Base-by-base conservation (phyloP, 2,797 vertebrate genomes). In the Lepidocolaptes lacrymiger region DNA sequence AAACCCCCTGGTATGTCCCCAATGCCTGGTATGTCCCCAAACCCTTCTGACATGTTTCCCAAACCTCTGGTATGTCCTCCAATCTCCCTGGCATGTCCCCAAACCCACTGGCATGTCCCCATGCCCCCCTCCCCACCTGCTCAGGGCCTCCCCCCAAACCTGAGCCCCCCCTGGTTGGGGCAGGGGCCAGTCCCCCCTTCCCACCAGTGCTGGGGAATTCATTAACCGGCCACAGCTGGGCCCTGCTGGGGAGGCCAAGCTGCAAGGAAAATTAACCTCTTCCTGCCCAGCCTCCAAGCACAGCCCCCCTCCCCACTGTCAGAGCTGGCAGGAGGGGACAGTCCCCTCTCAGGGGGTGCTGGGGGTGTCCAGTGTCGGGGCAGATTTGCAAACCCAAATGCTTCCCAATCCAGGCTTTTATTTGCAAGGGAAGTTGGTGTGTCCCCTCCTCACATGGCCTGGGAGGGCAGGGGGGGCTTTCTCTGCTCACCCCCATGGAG, bases 191-290 rank as follows among this genome's bases (percentile, higher is more conserved):
- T 30, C 77, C 63, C 63, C 68, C 54, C 79, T 87, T 91, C 85
- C 87, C 75, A 90, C 91, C 89, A 20, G 74, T 85, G 87, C 93
- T 88, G 91, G 88, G 88, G 91, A 95, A 93, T 96, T 61, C 91
- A 90, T 92, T 85, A 96, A 28, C 52, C 1, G 39, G 69, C 69
- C 91, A 85, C 91, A 95, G 91, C 93, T 93, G 93, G 93, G 87
- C 84, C 91, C 89, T 90, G 91, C 76, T 75, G 89, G 91, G 88
- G 89, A 89, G 88, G 51, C 64, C 59, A 41, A 76, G 80, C 67
- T 80, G 28, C 63, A 12, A 56, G 43, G 61, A 63, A 39, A 63
- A 87, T 91, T 95, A 93, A 90, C 91, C 83, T 22, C 68, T 92
- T 92, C 86, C 41, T 85, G n/a, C n/a, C 89, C 95, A 32, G 9